phyloP scores from a whole-genome alignment of 2,113 vertebrate species.

The Hemiprocne comata region DNA sequence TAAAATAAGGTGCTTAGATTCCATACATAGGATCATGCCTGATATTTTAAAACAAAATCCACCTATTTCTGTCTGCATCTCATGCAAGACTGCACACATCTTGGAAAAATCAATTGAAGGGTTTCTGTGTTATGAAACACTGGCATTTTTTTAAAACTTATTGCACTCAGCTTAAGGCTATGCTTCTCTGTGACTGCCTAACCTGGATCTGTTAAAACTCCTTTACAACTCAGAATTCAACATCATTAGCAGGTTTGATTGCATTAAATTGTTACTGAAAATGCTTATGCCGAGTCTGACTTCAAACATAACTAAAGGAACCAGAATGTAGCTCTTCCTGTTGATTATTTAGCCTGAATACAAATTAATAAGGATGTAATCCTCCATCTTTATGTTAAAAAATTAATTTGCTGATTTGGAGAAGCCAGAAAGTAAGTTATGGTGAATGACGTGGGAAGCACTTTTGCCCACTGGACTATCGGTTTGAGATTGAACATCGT shows the following conservation, averaged over 20 bases:
- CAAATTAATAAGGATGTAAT: background rate
- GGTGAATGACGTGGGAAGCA: background rate
- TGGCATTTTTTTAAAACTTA: background rate
- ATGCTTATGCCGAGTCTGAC: background rate
- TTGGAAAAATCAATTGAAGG: constrained; percentile 16
- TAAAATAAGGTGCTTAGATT: background rate
- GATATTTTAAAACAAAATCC: background rate
- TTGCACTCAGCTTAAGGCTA: background rate
- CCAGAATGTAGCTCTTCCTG: background rate
- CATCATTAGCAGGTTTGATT: background rate
- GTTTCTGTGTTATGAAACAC: background rate
- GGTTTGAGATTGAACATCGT: background rate
- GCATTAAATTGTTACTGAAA: background rate
- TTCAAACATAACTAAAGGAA: background rate
- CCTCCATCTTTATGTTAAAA: background rate
- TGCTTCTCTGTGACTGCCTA: background rate
- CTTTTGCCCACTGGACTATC: background rate
- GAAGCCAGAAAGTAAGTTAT: background rate
- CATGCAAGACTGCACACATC: background rate
- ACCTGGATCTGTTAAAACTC: constrained; percentile 12
- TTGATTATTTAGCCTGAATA: background rate
- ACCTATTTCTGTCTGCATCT: background rate
- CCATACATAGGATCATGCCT: background rate
- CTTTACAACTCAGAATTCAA: constrained; percentile 1
- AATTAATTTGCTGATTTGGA: background rate